A percentile compares a stretch with the other conserved stretches of the same genome.
These are phyloP conservation scores for Microtus ochrogaster DNA, from an alignment of 2,113 vertebrate species.

Conservation along the genomic window DNA sequence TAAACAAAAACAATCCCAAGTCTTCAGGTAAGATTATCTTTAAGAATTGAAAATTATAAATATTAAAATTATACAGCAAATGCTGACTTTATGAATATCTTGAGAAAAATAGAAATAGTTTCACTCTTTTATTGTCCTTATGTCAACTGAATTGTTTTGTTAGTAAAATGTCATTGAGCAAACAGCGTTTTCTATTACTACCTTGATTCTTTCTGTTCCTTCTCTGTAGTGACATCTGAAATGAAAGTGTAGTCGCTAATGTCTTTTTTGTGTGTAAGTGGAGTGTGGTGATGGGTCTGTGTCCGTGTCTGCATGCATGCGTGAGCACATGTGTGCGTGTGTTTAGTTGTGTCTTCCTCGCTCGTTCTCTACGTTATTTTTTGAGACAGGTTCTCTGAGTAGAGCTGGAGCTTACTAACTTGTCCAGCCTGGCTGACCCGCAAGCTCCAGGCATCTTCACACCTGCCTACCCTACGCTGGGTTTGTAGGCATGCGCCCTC, in stretches of 20 bases:
- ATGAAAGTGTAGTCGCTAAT: conserved; percentile 23
- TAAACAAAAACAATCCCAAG: conserved; percentile 82
- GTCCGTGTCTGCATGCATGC: not conserved
- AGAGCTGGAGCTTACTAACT: not conserved
- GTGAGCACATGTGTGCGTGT: fast-evolving
- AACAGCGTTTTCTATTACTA: not conserved
- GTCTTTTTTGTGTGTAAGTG: not conserved
- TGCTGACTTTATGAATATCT: conserved; percentile 18
- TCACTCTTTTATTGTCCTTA: not conserved
- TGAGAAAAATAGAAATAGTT: conserved; percentile 29
- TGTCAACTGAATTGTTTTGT: conserved; percentile 41
- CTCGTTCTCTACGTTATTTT: not conserved
- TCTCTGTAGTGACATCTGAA: conserved; percentile 37
- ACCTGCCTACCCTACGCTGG: too few species aligned
- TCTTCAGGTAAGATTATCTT: conserved; percentile 87
- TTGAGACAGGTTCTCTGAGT: not conserved
- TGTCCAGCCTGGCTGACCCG: not conserved
- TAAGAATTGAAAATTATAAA: conserved; percentile 41
- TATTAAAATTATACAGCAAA: conserved; percentile 4
- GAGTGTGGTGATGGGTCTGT: not conserved
- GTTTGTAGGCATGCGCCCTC: not conserved
- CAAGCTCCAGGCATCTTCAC: not conserved
- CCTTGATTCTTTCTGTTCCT: not conserved
- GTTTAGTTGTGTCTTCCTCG: not conserved
- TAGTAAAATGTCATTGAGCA: conserved; percentile 40